A percentile compares a stretch with the other conserved stretches of the same genome.
phyloP scores from a whole-genome alignment of 2,113 vertebrate genomes.

The Chaetodon trifascialis region DNA sequence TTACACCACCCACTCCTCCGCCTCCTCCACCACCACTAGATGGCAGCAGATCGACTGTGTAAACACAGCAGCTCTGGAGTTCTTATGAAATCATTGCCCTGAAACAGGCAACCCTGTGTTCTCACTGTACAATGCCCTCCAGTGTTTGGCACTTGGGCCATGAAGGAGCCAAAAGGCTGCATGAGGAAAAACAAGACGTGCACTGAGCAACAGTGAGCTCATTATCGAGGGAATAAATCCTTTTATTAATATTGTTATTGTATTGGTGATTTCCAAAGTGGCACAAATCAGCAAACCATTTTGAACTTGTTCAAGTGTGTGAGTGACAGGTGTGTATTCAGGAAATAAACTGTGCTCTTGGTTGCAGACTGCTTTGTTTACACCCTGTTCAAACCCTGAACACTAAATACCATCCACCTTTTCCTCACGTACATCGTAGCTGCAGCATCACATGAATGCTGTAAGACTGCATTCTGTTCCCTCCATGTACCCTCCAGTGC shows the following conservation, averaged over 20 bases:
- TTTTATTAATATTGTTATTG: neutral
- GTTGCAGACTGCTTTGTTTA: neutral
- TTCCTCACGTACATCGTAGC: neutral
- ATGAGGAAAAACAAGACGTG: conserved; percentile 32
- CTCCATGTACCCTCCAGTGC: rapidly evolving
- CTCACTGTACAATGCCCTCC: neutral
- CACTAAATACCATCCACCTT: neutral
- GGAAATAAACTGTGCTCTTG: neutral
- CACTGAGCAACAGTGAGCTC: conserved; percentile 10
- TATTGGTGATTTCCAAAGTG: neutral
- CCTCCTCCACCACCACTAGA: neutral
- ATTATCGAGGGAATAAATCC: neutral
- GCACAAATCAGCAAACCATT: neutral
- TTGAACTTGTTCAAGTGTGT: neutral
- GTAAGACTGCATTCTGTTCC: conserved; percentile 8
- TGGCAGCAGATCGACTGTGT: conserved; percentile 18
- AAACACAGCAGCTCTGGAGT: neutral
- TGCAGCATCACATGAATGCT: neutral
- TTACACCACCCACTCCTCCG: rapidly evolving
- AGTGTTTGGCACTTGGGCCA: conserved; percentile 3
- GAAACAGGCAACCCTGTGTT: conserved; percentile 36
- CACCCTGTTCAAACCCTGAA: neutral
- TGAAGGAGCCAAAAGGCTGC: neutral
- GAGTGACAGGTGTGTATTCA: neutral
- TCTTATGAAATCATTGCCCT: conserved; percentile 55